phyloP scores from a whole-genome alignment of 2,113 vertebrate species.

The Thamnophis sirtalis region DNA sequence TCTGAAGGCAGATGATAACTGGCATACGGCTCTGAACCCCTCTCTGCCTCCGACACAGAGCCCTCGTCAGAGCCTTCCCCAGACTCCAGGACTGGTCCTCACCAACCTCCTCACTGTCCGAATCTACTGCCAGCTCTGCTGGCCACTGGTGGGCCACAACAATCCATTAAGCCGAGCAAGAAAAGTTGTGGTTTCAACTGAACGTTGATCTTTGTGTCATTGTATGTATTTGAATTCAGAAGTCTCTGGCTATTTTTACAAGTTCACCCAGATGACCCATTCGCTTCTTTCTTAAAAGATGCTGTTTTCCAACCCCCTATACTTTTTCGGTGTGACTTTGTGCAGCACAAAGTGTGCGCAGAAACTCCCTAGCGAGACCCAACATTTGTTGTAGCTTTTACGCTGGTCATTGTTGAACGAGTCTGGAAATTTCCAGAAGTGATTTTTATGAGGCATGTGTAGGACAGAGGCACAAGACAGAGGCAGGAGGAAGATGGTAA shows the following conservation, averaged over 20 bases:
- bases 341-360: not conserved
- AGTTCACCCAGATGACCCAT: not conserved
- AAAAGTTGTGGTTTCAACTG: not conserved
- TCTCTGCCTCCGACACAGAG: too few species aligned
- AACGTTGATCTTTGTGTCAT: not conserved
- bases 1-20: too few species aligned
- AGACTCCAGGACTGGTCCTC: too few species aligned
- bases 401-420: constrained; percentile 20
- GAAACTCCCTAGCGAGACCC: not conserved
- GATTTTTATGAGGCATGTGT: constrained; percentile 20
- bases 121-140: too few species aligned
- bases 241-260: not conserved
- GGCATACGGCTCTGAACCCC: too few species aligned
- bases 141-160: too few species aligned
- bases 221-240: not conserved
- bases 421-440: constrained; percentile 30
- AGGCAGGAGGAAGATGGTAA: constrained; percentile 26
- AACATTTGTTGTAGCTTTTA: constrained; percentile 10
- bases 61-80: too few species aligned
- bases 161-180: not conserved
- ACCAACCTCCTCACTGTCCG: too few species aligned
- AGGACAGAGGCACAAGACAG: constrained; percentile 19
- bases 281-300: not conserved
- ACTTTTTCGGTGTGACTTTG: not conserved
- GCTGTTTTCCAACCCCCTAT: not conserved